Evolutionary conservation across 2,888 invertebrate genomes (phyloP), one percentile per base, ranked within the genome.

Genomic region (Acanthococcus lagerstroemiae): DNA sequence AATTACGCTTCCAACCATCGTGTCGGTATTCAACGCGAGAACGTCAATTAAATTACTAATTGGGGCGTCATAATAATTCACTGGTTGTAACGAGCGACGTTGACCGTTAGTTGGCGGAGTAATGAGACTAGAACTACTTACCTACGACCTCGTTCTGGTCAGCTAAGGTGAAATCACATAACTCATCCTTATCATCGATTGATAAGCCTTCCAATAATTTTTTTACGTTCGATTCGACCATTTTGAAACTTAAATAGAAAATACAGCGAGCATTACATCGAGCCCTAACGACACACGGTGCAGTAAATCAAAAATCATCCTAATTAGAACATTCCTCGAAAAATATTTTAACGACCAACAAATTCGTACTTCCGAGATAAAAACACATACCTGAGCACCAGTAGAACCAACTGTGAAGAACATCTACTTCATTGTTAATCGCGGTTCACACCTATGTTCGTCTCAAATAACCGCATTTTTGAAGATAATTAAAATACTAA

Each of bases 121-220:
- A 37, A 37, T 37, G 37, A 9, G n/a, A 37, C 2, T 37, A 52
- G 1, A 52, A 21, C 22, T 21, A 69, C 73, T 73, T 74, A 81
- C 81, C 80, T 71, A 87, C 84, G 54, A 86, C 87, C 69, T 87
- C 86, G 78, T 90, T 90, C 77, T 91, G 92, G 74, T 90, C 88
- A 66, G 85, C 85, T 65, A 91, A 80, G 9, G 87, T 84, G 76
- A 88, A 91, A 76, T 93, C 92, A 76, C 91, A 90, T 71, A 89
- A 82, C 72, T 86, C 84, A 70, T 86, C 82, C 70, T 84, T 83
- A 58, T 84, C 84, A 70, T 84, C 83, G 58, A 88, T 76, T 68
- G 85, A 83, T 70, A 82, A 78, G 25, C 88, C 90, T 65, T 82
- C 81, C 61, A 92, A 77, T 69, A 90, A 77, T 72, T 77, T 79